Base-by-base conservation (phyloP, 2,888 invertebrate genomes). In the Drosophila bunnanda region DNA sequence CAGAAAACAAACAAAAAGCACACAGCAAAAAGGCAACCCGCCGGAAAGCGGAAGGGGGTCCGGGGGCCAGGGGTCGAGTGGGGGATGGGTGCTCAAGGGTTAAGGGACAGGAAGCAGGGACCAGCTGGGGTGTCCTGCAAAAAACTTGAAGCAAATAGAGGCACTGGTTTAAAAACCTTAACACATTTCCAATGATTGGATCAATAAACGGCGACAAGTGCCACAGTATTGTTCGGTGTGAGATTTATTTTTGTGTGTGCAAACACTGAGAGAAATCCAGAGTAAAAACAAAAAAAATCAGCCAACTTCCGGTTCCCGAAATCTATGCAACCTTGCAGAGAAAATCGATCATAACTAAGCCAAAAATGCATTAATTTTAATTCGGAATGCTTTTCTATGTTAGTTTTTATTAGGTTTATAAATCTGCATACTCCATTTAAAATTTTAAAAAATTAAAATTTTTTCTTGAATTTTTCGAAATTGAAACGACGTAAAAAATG, bases 121-220 rank as follows among this genome's bases (percentile, higher is more conserved):
- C 25, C 25, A 25, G 64, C 30, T 59, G 62, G 64, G 32, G 50
- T 62, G 54, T 61, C 69, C 65, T 58, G 60, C 57, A 62, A 76
- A 64, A 57, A 82, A 69, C 78, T 82, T 77, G 30, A 73, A 77
- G 80, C 68, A 76, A 83, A 66, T 70, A 73, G 53, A 66, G 65
- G 66, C 66, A 72, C 67, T 60, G 80, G 83, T 85, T 86, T 82
- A 83, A 84, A 85, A 78, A 61, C 76, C 79, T 78, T 76, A 80
- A 79, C 74, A 78, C 80, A 85, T 78, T 82, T 62, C 67, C 80
- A 84, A 82, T 84, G 80, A 86, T 84, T 86, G 86, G 79, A 86
- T 84, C 84, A 86, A 86, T 86, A 82, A 78, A 77, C 72, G 81
- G 81, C 78, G 82, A 81, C 82, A 81, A 79, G 73, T 76, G 81